Evolutionary conservation across 1,140 invertebrate genomes (phyloP), one percentile per base, ranked within the genome.

Genomic region (Penaeus vannamei): DNA sequence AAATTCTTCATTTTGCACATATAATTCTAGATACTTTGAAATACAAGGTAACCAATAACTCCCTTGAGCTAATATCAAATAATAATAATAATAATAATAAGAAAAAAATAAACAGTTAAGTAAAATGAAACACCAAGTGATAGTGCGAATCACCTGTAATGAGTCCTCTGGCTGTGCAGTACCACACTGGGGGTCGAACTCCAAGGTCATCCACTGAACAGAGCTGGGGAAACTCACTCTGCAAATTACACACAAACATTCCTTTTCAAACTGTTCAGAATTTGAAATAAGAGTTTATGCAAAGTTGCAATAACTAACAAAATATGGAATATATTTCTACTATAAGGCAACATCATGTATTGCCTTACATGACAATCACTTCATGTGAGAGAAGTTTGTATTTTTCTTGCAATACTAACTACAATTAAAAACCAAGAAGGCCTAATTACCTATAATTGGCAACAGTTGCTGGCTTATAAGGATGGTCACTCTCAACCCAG

Each of bases 401-500:
- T 36, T 36, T 36, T 36, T 36, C 36, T 36, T 2, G 36, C 36
- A 36, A 36, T 36, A 36, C 36, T 36, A 36, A 36, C 36, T 36
- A 66, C 26, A 66, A 22, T 1, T 2, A 7, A 14, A 53, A 53
- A 53, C 17, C n/a, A 80, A 42, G 62, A 90, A 32, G 62, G 36
- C 29, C 87, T 91, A 17, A 7, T 92, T 92, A 96, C 96, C 95
- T 95, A 93, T 98, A 98, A 94, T 97, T 97, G 62, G 95, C 96
- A 22, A 98, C 96, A 80, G 96, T 95, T 7, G 97, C 96, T 64
- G 97, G 96, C 93, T 98, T 97, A 93, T 99, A 99, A 0, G 98
- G 98, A 94, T 99, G 98, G 61, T 98, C 97, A 93, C 98, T 98
- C 94, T 99, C 98, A 17, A 99, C 95, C 94, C 97, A 96, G 19